These are phyloP conservation scores for Copidosoma floridanum DNA, from an alignment of 1,140 invertebrate species.

Conservation along the genomic window DNA sequence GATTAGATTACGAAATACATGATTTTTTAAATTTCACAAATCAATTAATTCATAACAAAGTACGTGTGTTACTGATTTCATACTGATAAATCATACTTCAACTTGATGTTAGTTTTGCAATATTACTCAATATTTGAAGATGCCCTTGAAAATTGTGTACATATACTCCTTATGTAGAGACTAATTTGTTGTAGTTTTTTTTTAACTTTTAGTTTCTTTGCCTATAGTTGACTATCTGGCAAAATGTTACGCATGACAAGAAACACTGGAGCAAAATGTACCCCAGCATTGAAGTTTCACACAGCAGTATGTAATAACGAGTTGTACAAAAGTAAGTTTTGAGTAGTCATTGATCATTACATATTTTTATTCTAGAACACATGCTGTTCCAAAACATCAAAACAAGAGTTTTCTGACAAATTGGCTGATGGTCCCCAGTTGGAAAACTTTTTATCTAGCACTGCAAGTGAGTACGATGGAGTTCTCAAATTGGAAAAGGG, in stretches of 20 bases:
- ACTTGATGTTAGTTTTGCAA: not conserved
- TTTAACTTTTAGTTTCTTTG: constrained; percentile 5
- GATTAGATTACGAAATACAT: too few species aligned
- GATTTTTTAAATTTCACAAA: too few species aligned
- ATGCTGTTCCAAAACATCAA: constrained; percentile 33
- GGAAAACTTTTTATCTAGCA: constrained; percentile 44
- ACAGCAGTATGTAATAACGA: constrained; percentile 29
- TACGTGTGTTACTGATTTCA: too few species aligned
- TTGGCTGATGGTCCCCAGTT: constrained; percentile 47
- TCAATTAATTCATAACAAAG: too few species aligned
- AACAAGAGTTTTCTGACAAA: constrained; percentile 44
- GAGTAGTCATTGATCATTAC: not conserved
- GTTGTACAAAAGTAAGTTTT: not conserved
- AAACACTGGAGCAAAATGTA: constrained; percentile 13
- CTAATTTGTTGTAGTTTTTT: not conserved
- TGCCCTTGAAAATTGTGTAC: constrained; percentile 8
- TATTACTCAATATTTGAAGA: constrained; percentile 5
- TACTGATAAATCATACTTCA: not conserved
- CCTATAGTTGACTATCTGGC: not conserved
- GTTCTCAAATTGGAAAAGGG: constrained; percentile 84
- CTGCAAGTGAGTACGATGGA: constrained; percentile 64
- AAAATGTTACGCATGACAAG: constrained; percentile 26
- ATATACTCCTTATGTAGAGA: not conserved
- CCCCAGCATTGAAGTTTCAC: constrained; percentile 25
- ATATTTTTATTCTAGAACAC: constrained; percentile 36